Base-by-base conservation (phyloP, 1,140 invertebrate genomes). In the Chelonus insularis region DNA sequence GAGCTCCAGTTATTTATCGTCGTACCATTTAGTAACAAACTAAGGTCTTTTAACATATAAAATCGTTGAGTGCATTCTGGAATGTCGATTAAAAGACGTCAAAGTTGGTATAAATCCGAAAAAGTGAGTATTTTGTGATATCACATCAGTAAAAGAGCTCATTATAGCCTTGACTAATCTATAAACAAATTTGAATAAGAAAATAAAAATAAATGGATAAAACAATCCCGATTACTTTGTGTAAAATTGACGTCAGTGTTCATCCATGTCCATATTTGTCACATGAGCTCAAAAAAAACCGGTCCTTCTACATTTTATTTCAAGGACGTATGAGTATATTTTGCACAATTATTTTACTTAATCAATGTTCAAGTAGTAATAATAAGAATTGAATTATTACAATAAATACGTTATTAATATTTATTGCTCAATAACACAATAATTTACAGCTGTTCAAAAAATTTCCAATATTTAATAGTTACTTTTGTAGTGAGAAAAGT, bases 41-140 rank as follows among this genome's bases (percentile, higher is more conserved):
- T 34, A 14, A 47, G 21, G 48, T 51, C 43, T 23, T 16, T 36
- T 18, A 1, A 41, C 32, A n/a, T 39, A 8, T 12, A 29, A n/a
- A 45, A 43, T 14, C 20, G 7, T 14, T 21, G 5, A 29, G 23
- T 59, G 62, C 68, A 69, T 66, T 71, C 68, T 20, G 51, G 63
- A 12, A 68, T 60, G 58, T 60, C 62, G 1, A 66, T 74, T 6
- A 62, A 72, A 41, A 61, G 69, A 60, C 68, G 67, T 23, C 67
- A 68, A 32, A 72, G 65, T 41, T 72, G 72, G 72, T 74, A 72
- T 57, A 67, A 68, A 25, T 72, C 62, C 23, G 71, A 74, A 56
- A 67, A 57, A 29, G 64, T 67, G 3, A 70, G 58, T 60, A n/a
- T 48, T 34, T 66, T 7, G 65, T 66, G 63, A 65, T 71, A 68